phyloP scores from a whole-genome alignment of 1,140 invertebrate species.

The Ceratina japonica region DNA sequence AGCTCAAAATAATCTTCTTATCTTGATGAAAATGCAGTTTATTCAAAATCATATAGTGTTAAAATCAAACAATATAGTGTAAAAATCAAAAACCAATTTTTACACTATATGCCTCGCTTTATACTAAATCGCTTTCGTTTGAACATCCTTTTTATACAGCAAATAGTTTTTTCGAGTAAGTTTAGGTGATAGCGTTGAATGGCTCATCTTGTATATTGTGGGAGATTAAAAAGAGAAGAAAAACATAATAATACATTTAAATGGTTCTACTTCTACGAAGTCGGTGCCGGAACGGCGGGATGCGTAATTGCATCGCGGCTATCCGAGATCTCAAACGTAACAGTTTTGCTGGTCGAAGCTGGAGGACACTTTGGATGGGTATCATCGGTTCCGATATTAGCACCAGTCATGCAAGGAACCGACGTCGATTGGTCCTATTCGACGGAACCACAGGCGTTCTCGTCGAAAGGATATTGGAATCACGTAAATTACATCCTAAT shows the following conservation, averaged over 20 bases:
- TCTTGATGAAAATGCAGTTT: too few species aligned
- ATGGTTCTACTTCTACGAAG: slow-evolving; percentile 71
- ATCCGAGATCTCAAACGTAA: slow-evolving; percentile 81
- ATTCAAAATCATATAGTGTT: too few species aligned
- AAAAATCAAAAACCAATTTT: too few species aligned
- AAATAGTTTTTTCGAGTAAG: too few species aligned
- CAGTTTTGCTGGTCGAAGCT: slow-evolving; percentile 86
- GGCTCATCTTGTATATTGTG: background rate
- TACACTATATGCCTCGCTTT: too few species aligned
- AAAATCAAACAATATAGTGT: too few species aligned
- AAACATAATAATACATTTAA: background rate
- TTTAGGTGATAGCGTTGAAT: too few species aligned
- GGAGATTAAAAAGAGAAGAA: background rate
- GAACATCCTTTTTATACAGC: too few species aligned
- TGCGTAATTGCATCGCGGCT: slow-evolving; percentile 87
- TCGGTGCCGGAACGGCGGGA: slow-evolving; percentile 90
- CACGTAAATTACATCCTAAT: slow-evolving; percentile 75
- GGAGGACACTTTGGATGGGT: slow-evolving; percentile 84
- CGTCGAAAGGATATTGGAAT: slow-evolving; percentile 82
- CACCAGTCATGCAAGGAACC: slow-evolving; percentile 84
- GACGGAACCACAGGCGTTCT: slow-evolving; percentile 82
- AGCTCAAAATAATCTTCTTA: too few species aligned
- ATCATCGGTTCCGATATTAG: slow-evolving; percentile 82
- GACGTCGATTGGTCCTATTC: slow-evolving; percentile 84
- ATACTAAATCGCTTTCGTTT: too few species aligned